Evolutionary conservation across 2,797 vertebrate species (phyloP).

Genomic region (Anniella stebbinsi): DNA sequence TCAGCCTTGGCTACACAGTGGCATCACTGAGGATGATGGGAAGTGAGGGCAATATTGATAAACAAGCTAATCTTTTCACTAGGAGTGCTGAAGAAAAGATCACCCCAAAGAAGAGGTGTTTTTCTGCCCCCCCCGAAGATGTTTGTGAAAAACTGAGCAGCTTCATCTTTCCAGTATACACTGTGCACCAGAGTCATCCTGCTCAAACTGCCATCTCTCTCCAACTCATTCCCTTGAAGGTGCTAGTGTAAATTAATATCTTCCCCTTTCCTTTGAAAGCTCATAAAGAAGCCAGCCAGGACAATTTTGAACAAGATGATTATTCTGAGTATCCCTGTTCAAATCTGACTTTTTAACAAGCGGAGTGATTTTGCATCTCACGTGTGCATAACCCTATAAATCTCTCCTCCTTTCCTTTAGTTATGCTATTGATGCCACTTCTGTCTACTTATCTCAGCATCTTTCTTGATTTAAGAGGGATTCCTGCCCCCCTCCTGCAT

Average conservation of each 20-base stretch:
- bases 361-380: neutral
- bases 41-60: neutral
- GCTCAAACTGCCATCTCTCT: neutral
- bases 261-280: constrained; percentile 26
- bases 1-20: neutral
- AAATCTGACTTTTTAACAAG: constrained; percentile 31
- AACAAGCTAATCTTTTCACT: neutral
- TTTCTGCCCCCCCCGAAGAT: neutral
- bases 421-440: neutral
- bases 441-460: neutral
- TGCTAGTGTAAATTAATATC: constrained; percentile 1
- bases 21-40: neutral
- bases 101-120: neutral
- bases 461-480: constrained; percentile 26
- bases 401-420: neutral
- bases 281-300: neutral
- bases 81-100: neutral
- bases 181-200: neutral
- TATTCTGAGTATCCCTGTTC: constrained; percentile 13
- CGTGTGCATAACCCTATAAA: neutral
- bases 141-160: neutral
- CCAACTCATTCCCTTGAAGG: neutral
- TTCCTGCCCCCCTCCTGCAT: neutral
- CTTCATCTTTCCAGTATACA: neutral
- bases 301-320: constrained; percentile 33